phyloP scores from a whole-genome alignment of 92 coral and sea anemone species.

The Parazoanthus darwini region DNA sequence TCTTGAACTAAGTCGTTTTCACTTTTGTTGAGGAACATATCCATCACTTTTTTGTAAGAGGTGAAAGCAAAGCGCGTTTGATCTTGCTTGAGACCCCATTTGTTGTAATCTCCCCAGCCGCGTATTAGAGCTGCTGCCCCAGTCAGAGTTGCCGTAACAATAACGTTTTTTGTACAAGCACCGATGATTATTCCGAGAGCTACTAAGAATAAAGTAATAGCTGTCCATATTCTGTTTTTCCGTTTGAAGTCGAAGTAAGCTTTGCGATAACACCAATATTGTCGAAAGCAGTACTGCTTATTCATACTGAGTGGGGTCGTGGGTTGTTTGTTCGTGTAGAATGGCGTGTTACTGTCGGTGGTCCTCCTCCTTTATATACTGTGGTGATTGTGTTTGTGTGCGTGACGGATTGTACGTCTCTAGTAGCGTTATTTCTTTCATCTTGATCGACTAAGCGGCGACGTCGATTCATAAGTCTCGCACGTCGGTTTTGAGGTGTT shows the following conservation, averaged over 20 bases:
- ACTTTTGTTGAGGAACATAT: too few species aligned
- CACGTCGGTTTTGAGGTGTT: background rate
- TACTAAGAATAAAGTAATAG: too few species aligned
- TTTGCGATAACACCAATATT: conserved; percentile 1
- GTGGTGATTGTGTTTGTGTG: too few species aligned
- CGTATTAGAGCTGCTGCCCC: conserved; percentile 6
- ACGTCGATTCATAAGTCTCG: conserved; percentile 6
- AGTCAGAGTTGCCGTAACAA: background rate
- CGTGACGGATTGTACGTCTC: conserved; percentile 3
- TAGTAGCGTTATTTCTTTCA: background rate
- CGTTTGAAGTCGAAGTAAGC: conserved; percentile 1
- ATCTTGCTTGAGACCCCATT: conserved; percentile 1
- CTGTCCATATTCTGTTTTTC: too few species aligned
- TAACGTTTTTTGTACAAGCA: conserved; percentile 7
- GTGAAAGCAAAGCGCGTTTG: background rate
- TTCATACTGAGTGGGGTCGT: conserved; percentile 12
- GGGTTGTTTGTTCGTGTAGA: conserved; percentile 3
- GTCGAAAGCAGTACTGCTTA: conserved; percentile 8
- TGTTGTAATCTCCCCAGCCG: too few species aligned
- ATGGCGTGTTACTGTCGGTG: background rate
- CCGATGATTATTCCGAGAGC: background rate
- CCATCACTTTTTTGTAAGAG: conserved; percentile 1
- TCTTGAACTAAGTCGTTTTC: too few species aligned
- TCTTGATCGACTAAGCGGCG: background rate
- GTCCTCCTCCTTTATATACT: background rate